Evolutionary conservation across 2,888 invertebrate genomes (phyloP).

Genomic region (Tupiocoris notatus): DNA sequence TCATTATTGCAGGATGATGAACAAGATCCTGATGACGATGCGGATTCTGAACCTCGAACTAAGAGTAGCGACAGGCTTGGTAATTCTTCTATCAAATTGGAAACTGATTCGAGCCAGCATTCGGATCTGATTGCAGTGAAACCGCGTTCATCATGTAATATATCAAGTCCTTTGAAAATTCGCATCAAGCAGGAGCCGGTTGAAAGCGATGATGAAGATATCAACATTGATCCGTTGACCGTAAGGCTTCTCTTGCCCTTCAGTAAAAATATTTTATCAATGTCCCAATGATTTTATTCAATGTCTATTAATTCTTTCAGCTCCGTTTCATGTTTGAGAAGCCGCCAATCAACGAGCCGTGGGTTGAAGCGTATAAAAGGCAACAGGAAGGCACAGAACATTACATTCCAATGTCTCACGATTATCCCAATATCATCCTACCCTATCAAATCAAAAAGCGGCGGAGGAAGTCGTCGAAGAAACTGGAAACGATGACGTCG

Average conservation of each 20-base stretch:
- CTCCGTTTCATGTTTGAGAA: conserved; percentile 71
- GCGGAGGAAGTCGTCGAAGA: not conserved
- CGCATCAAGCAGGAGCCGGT: conserved; percentile 9
- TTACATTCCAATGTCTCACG: conserved; percentile 60
- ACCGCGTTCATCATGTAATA: not conserved
- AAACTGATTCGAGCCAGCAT: conserved; percentile 53
- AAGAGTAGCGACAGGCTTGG: conserved; percentile 1
- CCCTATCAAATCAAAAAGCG: conserved; percentile 63
- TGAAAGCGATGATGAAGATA: conserved; percentile 16
- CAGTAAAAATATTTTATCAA: too few relatives aligned
- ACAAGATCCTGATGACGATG: not conserved
- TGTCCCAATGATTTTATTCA: too few relatives aligned
- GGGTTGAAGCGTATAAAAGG: conserved; percentile 75
- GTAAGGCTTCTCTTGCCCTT: too few relatives aligned
- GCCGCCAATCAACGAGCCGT: conserved; percentile 70
- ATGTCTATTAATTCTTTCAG: too few relatives aligned
- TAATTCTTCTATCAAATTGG: not conserved
- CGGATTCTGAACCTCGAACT: not conserved
- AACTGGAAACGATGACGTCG: not conserved
- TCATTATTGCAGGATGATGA: not conserved
- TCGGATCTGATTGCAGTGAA: conserved; percentile 47
- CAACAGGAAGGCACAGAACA: conserved; percentile 70
- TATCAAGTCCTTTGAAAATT: not conserved
- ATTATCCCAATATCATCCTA: conserved; percentile 62
- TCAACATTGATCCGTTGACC: not conserved